Evolutionary conservation across 2,888 invertebrate genomes (phyloP).

Genomic region (Cerceris rybyensis): DNA sequence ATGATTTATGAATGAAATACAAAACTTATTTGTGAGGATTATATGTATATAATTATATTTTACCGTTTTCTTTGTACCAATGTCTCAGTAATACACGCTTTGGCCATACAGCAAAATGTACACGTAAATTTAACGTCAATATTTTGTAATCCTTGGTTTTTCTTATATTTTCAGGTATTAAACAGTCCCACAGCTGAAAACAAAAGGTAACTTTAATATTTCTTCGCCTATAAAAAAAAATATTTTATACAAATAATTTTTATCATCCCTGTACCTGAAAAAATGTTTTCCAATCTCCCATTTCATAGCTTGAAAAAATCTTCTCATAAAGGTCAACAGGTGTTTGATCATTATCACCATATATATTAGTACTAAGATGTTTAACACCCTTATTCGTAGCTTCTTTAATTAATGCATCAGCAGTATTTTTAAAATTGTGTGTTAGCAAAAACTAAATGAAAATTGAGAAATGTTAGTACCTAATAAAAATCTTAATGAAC

Average conservation of each 20-base stretch:
- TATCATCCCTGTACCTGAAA: constrained; percentile 65
- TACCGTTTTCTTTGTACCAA: constrained; percentile 38
- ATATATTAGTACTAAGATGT: constrained; percentile 25
- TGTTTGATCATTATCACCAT: constrained; percentile 40
- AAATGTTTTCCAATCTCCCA: constrained; percentile 68
- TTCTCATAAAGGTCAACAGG: constrained; percentile 41
- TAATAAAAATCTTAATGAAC: background rate
- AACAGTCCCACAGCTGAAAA: constrained; percentile 74
- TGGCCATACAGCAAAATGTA: constrained; percentile 77
- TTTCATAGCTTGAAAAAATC: constrained; percentile 63
- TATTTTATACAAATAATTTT: background rate
- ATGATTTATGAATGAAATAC: background rate
- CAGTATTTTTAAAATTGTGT: constrained; percentile 69
- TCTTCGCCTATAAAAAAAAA: background rate
- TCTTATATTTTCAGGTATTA: constrained; percentile 69
- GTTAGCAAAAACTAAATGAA: constrained; percentile 69
- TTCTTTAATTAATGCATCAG: constrained; percentile 64
- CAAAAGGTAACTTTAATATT: background rate
- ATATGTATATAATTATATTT: background rate
- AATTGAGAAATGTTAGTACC: constrained; percentile 7
- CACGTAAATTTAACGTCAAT: constrained; percentile 76
- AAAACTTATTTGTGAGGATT: background rate
- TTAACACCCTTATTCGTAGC: constrained; percentile 57
- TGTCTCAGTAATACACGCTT: constrained; percentile 57
- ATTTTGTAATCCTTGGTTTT: constrained; percentile 72